Evolutionary conservation across 2,888 invertebrate genomes (phyloP), one percentile per base, ranked within the genome.

Genomic region (Alloscopus bannaensis): DNA sequence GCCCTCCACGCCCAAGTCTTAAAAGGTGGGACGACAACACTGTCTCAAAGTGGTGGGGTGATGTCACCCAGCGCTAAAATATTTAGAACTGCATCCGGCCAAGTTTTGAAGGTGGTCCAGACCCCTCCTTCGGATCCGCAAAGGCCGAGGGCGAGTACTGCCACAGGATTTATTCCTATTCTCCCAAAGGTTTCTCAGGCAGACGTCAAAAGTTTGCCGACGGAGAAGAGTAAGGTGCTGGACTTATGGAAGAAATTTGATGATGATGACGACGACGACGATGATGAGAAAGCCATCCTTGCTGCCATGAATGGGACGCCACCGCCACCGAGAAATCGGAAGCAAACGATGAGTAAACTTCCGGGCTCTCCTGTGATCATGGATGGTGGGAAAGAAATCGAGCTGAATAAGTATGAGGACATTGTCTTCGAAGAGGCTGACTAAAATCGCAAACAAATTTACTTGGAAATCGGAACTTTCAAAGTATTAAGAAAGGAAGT

Each of bases 391-490:
- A 36, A 26, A 31, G 66, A 59, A 16, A 26, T 76, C 3, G 62
- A 76, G 40, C n/a, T 76, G n/a, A 62, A 70, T 36, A 64, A 65
- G 24, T 77, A 77, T 65, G 31, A 20, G 4, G 77, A 77, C 13
- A 70, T 77, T 1, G 77, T 77, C 6, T 77, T 77, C 36, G 77
- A 77, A 40, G 77, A 77, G 40, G 77, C 77, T 0, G 66, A 75
- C 31, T 59, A 59, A 59, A n/a, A n/a, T n/a, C n/a, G n/a, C n/a
- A n/a, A n/a, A n/a, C n/a, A n/a, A n/a, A n/a, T n/a, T n/a, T n/a
- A n/a, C n/a, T n/a, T n/a, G n/a, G n/a, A n/a, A n/a, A n/a, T n/a
- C n/a, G n/a, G n/a, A n/a, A n/a, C n/a, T n/a, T n/a, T n/a, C n/a
- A n/a, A n/a, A n/a, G n/a, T n/a, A n/a, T n/a, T n/a, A n/a, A n/a